Base-by-base conservation (phyloP, 2,797 vertebrate genomes). In the Alectoris magna region DNA sequence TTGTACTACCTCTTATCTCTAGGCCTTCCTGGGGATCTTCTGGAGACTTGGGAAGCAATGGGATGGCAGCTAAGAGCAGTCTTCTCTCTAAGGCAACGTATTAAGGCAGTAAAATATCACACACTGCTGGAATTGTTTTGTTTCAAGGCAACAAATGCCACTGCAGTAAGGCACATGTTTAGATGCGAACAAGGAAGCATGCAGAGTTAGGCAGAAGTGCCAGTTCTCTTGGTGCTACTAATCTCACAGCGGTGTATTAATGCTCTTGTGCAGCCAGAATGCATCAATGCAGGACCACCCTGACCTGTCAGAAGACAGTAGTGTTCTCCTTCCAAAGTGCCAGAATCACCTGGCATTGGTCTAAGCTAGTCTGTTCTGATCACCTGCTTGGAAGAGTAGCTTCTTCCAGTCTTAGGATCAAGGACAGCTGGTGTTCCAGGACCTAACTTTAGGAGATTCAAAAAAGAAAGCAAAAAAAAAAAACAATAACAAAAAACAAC, bases 311-410 rank as follows among this genome's bases (percentile, higher is more conserved):
- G 34, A 67, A 78, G 38, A 55, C 31, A 67, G 88, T 74, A 86
- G 71, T 78, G 82, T 68, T 86, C 74, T 78, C n/a, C 72, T 95
- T 88, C 56, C 41, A 58, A 87, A 87, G 53, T 41, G 43, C 60
- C 43, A 56, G 72, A 81, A 84, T 69, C 15, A 11, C 24, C 77
- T 70, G 48, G 51, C 49, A 84, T 46, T 71, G 44, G 59, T 66
- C 67, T 44, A 43, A 90, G 49, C 46, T 56, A 31, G 14, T 18
- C 22, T 39, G n/a, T 38, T 67, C 17, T 53, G 48, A 29, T 7
- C 66, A 66, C 59, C 88, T 6, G 4, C 51, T 84, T 64, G 38
- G 39, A 72, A 85, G 72, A 21, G 27, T 2, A 4, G 43, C 29
- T 79, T 71, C 71, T 34, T 74, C 72, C 26, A 64, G 17, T 34